Evolutionary conservation across 2,888 invertebrate species (phyloP), one percentile per base, ranked within the genome.

Genomic region (Hypomecis atomaria): DNA sequence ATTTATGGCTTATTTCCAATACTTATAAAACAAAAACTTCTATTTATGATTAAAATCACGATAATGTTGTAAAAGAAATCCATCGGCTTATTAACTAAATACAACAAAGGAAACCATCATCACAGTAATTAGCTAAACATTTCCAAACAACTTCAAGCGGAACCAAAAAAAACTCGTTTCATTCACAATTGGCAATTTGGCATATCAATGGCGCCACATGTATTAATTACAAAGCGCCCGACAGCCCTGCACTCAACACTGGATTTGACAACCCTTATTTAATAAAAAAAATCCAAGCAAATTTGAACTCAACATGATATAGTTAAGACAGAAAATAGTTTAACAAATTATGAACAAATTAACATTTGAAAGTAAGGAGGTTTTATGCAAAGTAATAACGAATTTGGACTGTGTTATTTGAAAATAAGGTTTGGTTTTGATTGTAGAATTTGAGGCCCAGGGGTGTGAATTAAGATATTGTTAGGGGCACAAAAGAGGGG

Each of bases 381-480:
- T 69, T 67, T 33, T 36, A 43, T 37, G 54, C 34, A 33, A 5
- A 40, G 37, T 2, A 0, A 4, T 23, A 52, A n/a, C 33, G 4
- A 82, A 68, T 78, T 73, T 77, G 43, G 49, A 68, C 71, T 72
- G 48, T 81, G 78, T 42, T 0, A 0, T 0, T 0, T 8, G 6
- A 0, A 1, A 0, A 23, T 79, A 84, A 62, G 70, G 79, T 77
- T 55, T 36, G 68, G 52, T 75, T 73, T 83, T 9, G 55, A 2
- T 54, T 71, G 68, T 10, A 6, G 0, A 9, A n/a, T 49, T 67
- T 72, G 75, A 82, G 72, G 70, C 82, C 84, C 81, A 86, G 87
- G 92, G 90, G 92, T 92, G 92, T 91, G 90, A 92, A 91, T 91
- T 90, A 90, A 86, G 86, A 88, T 88, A 88, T 88, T 84, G 85